phyloP scores from a whole-genome alignment of 2,888 invertebrate species.

The Drosophila nigricruria region DNA sequence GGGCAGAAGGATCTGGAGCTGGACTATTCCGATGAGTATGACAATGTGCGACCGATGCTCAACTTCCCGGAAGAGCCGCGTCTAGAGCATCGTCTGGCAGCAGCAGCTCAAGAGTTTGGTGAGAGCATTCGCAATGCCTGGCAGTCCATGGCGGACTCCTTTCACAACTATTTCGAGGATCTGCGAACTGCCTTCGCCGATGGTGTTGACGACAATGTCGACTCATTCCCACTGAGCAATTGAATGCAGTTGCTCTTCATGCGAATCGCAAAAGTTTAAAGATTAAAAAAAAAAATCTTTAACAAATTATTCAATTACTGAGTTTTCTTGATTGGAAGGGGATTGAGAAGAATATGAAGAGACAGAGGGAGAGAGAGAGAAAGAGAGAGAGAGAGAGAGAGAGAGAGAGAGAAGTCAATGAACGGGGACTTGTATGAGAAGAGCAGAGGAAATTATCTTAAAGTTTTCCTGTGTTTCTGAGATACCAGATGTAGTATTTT shows the following conservation, averaged over 20 bases:
- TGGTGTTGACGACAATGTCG: slow-evolving; percentile 18
- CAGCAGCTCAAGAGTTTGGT: slow-evolving; percentile 57
- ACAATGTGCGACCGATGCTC: slow-evolving; percentile 65
- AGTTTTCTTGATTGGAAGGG: background rate
- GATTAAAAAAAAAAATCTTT: background rate
- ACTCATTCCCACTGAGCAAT: background rate
- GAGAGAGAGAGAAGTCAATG: too few relatives aligned
- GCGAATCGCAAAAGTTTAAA: background rate
- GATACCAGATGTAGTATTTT: too few relatives aligned
- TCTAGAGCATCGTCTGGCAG: slow-evolving; percentile 48
- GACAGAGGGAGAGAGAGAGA: background rate
- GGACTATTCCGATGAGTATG: slow-evolving; percentile 74
- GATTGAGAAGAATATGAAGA: too few relatives aligned
- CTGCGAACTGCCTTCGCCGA: slow-evolving; percentile 44
- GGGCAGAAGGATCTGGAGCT: slow-evolving; percentile 36
- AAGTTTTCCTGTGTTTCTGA: too few relatives aligned
- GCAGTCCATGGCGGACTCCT: slow-evolving; percentile 65
- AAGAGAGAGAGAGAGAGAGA: background rate
- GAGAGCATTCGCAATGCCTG: slow-evolving; percentile 68
- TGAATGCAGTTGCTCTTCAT: background rate
- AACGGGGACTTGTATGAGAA: too few relatives aligned
- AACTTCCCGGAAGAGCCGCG: slow-evolving; percentile 43
- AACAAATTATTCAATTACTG: background rate
- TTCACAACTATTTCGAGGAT: slow-evolving; percentile 60
- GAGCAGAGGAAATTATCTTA: too few relatives aligned